Evolutionary conservation across 2,113 vertebrate species (phyloP).

Genomic region (Xenus cinereus): DNA sequence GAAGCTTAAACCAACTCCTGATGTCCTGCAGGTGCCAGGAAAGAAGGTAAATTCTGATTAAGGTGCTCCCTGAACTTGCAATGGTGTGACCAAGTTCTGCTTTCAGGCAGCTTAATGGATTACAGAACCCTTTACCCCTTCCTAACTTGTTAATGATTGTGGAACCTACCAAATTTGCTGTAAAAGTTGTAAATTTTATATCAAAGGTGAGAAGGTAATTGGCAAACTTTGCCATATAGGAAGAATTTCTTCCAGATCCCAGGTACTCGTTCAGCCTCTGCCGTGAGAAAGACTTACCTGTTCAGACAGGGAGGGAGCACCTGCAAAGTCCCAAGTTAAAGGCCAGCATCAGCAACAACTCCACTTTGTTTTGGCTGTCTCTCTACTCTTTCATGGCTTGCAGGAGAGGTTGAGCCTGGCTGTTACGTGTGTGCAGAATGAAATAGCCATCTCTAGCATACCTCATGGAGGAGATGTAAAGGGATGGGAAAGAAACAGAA

Average conservation of each 20-base stretch:
- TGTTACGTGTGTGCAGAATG: not conserved
- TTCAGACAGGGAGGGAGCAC: not conserved
- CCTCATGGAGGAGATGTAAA: not conserved
- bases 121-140: not conserved
- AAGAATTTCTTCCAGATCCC: not conserved
- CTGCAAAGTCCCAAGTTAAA: not conserved
- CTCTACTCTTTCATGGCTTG: not conserved
- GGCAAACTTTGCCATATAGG: not conserved
- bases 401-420: not conserved
- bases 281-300: fast-evolving
- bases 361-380: not conserved
- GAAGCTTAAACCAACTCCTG: not conserved
- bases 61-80: not conserved
- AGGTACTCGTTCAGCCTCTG: not conserved
- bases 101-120: not conserved
- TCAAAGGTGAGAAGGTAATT: not conserved
- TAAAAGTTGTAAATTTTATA: not conserved
- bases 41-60: not conserved
- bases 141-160: not conserved
- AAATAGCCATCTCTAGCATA: not conserved
- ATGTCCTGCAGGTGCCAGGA: not conserved
- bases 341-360: not conserved
- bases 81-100: not conserved
- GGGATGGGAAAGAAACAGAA: not conserved
- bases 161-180: not conserved